Conservation (phyloP, 2,888 invertebrate genomes). For the Branchellion lobata region DNA sequence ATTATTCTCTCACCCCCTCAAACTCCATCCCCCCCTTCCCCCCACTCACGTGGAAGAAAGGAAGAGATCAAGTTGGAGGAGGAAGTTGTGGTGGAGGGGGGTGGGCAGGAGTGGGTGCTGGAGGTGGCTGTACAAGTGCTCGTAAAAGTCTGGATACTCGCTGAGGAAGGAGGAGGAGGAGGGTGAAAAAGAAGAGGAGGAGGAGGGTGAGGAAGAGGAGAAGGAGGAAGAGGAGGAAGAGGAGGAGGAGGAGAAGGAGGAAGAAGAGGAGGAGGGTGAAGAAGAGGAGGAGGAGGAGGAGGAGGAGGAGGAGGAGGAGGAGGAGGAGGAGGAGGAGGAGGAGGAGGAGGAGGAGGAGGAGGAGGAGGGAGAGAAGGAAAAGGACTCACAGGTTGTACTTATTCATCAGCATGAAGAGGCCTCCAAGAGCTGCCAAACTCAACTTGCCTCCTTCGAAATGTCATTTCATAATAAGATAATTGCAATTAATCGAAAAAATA, state of each 20-base stretch:
- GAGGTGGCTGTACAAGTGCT: constrained; percentile 89
- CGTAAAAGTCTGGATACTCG: constrained; percentile 90
- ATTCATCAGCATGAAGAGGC: constrained; percentile 83
- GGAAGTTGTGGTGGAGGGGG: constrained; percentile 82
- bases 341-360: too few species aligned
- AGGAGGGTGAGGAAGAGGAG: not conserved
- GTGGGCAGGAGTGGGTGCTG: constrained; percentile 86
- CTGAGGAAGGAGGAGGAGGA: constrained; percentile 60
- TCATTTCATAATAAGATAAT: too few species aligned
- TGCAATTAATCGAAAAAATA: too few species aligned
- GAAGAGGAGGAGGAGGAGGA: too few species aligned
- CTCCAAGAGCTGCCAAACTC: constrained; percentile 85
- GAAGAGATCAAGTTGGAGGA: constrained; percentile 85
- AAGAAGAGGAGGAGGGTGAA: too few species aligned
- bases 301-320: too few species aligned
- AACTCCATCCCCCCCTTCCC: too few species aligned
- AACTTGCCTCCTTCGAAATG: constrained; percentile 69
- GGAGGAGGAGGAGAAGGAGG: too few species aligned
- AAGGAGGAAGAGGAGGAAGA: too few species aligned
- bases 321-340: too few species aligned
- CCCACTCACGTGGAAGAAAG: constrained; percentile 72
- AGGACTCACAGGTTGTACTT: constrained; percentile 78
- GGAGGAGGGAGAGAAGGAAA: too few species aligned
- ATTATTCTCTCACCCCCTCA: too few species aligned
- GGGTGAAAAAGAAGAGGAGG: not conserved